Percentiles rank a stretch among this genome's conserved stretches.
phyloP scores from a whole-genome alignment of 2,888 invertebrate genomes.

The Hofmannophila pseudospretella region DNA sequence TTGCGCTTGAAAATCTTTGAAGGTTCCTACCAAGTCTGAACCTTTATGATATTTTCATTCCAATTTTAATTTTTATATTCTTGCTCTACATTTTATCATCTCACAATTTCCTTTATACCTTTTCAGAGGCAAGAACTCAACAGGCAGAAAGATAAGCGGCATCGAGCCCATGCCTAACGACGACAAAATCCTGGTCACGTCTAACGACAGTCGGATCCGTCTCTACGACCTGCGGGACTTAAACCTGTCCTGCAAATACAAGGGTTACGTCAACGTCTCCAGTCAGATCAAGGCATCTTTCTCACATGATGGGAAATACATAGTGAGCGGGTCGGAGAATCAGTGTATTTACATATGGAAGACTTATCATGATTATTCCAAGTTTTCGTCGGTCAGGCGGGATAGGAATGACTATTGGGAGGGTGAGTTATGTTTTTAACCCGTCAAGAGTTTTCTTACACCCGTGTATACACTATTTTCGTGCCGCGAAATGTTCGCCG shows the following conservation, averaged over 20 bases:
- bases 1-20: too few relatives aligned
- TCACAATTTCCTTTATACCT: too few relatives aligned
- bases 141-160: conserved; percentile 96
- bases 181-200: conserved; percentile 97
- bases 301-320: conserved; percentile 97
- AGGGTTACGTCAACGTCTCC: conserved; percentile 93
- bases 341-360: conserved; percentile 99
- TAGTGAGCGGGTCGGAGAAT: conserved; percentile 98
- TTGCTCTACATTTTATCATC: too few relatives aligned
- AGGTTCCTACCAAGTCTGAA: too few relatives aligned
- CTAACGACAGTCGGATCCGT: conserved; percentile 97
- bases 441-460: too few relatives aligned
- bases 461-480: too few relatives aligned
- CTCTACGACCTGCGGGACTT: conserved; percentile 96
- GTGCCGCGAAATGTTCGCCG: too few relatives aligned
- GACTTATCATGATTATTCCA: conserved; percentile 96
- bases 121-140: conserved; percentile 92
- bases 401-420: conserved; percentile 99
- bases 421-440: conserved; percentile 42
- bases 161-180: conserved; percentile 97
- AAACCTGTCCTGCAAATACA: conserved; percentile 97
- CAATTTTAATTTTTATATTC: too few relatives aligned
- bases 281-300: conserved; percentile 99
- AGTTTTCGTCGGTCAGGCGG: conserved; percentile 92
- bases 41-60: too few relatives aligned